Percentiles rank a stretch among this genome's conserved stretches.
Conservation (phyloP, 2,888 invertebrate species). For the Venustoraphidia nigricollis region DNA sequence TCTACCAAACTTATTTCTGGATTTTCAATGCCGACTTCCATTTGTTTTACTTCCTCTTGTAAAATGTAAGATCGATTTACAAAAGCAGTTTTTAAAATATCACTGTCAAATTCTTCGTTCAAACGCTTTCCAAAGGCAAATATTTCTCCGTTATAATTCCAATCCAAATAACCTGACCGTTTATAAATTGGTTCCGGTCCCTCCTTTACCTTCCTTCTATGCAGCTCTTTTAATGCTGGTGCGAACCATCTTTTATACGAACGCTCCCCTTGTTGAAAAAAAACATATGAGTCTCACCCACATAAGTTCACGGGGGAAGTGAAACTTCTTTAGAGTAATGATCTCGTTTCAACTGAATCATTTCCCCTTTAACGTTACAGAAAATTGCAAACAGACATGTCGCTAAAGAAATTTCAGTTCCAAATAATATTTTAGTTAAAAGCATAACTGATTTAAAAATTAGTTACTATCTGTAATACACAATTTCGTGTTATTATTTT, state of each 20-base stretch:
- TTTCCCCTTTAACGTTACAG: no score
- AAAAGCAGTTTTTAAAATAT: conserved; percentile 58
- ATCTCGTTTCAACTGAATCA: no score
- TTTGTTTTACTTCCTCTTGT: conserved; percentile 37
- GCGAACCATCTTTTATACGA: conserved; percentile 43
- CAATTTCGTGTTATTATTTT: no score
- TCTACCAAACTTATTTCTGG: conserved; percentile 39
- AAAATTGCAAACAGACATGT: no score
- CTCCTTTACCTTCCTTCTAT: conserved; percentile 37
- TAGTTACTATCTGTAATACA: no score
- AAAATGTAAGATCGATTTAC: conserved; percentile 64
- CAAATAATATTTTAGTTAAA: not conserved
- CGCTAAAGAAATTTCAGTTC: no score
- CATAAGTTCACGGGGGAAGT: no score
- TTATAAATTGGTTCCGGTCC: conserved; percentile 36
- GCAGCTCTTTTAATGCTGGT: conserved; percentile 49
- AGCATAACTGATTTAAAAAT: no score
- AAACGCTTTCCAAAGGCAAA: conserved; percentile 77
- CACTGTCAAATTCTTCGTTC: conserved; percentile 63
- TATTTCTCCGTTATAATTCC: conserved; percentile 79
- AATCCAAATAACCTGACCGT: conserved; percentile 55
- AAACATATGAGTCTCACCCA: no score
- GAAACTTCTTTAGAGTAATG: no score
- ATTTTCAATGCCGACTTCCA: conserved; percentile 48
- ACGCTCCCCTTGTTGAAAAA: not conserved